phyloP scores from a whole-genome alignment of 2,113 vertebrate genomes.

The Cyprinodon tularosa region DNA sequence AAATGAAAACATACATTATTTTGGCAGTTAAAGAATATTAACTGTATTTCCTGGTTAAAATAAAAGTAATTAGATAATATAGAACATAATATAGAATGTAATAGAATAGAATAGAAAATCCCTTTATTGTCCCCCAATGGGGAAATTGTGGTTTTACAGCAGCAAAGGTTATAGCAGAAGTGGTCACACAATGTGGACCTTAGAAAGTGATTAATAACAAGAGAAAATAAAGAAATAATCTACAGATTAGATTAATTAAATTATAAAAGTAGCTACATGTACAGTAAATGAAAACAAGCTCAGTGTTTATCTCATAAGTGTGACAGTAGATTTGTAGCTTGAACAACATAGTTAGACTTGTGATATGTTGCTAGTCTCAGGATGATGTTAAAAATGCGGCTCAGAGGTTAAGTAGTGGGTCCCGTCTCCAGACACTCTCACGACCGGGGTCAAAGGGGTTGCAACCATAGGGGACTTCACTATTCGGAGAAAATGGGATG shows the following conservation, averaged over 20 bases:
- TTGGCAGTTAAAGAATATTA: not conserved
- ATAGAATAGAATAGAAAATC: no score
- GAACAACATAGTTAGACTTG: constrained; percentile 36
- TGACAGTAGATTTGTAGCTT: constrained; percentile 25
- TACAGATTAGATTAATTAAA: not conserved
- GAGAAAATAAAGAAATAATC: no score
- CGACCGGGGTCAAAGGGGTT: constrained; percentile 74
- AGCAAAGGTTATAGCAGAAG: no score
- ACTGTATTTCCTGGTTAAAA: not conserved
- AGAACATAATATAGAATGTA: not conserved
- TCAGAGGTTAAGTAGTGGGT: constrained; percentile 79
- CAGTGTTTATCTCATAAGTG: not conserved
- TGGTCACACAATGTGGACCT: no score
- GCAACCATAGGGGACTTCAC: constrained; percentile 78
- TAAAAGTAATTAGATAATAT: not conserved
- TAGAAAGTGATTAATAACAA: no score
- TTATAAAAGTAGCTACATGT: not conserved
- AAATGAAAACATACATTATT: not conserved
- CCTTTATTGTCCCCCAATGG: no score
- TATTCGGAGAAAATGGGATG: constrained; percentile 67
- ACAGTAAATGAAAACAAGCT: not conserved
- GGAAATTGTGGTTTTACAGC: no score
- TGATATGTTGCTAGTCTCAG: constrained; percentile 1
- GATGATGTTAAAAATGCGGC: constrained; percentile 1
- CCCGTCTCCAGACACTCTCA: constrained; percentile 80